Evolutionary conservation across 35 echinoderm and acorn worm genomes (phyloP), one percentile per base, ranked within the genome.

Genomic region (Apostichopus japonicus): DNA sequence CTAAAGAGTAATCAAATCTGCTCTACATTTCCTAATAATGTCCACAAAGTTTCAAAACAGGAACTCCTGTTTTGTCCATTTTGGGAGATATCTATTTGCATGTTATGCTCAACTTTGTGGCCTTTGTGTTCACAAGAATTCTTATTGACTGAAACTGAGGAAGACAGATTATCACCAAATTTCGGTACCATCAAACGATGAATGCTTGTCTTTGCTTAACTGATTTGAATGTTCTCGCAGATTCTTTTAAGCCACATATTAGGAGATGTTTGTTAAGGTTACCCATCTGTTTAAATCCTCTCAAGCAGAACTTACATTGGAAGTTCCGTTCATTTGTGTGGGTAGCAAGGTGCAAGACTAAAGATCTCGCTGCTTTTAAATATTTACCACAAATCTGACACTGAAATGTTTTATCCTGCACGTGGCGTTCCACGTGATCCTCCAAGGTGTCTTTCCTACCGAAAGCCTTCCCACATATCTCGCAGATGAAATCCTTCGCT

Each of bases 311-410:
- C 52, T 83, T 53, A 55, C 80, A 83, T 54, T 88, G 86, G 13
- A 88, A 88, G 6, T 88, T 88, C 59, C 65, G 55, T 52, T 88
- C 65, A 10, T 27, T 54, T 67, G 57, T 59, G 65, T 88, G 86
- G 5, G 8, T 24, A 4, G 25, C 2, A 11, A 88, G 11, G 86
- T 88, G 86, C 11, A 63, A 59, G 55, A 24, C 15, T 17, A 88
- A 88, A 4, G 56, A 65, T 59, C 65, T 53, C 6, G n/a, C n/a
- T 4, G 56, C 71, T 55, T 83, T 83, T 3, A 83, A 55, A 55
- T 83, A 83, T 52, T 88, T 72, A 8, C 16, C 86, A 67, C 86
- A 88, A 27, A 88, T 67, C 23, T 88, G 54, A 65, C 86, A 88
- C 24, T 88, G 57, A 22, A 44, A 88, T 27, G 23, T 9, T 23